phyloP scores from a whole-genome alignment of 2,113 vertebrate species.

The Mastomys natalensis region DNA sequence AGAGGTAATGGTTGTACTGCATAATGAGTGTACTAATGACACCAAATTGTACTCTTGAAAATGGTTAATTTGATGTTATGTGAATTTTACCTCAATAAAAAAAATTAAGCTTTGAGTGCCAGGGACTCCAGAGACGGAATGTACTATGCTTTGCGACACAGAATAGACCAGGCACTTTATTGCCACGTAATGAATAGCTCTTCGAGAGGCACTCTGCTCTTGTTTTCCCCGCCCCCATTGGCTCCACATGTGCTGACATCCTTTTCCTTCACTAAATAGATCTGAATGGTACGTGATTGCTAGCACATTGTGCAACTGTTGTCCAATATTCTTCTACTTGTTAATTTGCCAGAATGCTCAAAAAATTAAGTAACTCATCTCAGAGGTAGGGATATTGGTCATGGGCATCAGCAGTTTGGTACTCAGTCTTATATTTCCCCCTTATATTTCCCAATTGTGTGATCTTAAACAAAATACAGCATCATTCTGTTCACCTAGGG shows the following conservation, averaged over 20 bases:
- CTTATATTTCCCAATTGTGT: not conserved
- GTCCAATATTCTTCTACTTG: conserved; percentile 15
- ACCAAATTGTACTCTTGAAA: conserved; percentile 46
- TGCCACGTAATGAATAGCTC: conserved; percentile 64
- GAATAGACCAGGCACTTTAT: conserved; percentile 33
- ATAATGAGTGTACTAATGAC: not conserved
- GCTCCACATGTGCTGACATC: conserved; percentile 32
- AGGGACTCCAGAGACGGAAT: conserved; percentile 44
- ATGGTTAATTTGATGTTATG: conserved; percentile 46
- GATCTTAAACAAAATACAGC: not conserved
- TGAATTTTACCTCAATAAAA: conserved; percentile 60
- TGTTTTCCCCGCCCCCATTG: not conserved
- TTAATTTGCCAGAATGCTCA: conserved; percentile 2
- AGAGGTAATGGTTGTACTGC: not conserved
- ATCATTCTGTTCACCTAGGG: not conserved
- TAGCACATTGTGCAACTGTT: not conserved
- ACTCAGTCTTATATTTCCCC: not conserved
- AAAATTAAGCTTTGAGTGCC: conserved; percentile 49
- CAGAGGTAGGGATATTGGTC: not conserved
- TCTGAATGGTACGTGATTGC: conserved; percentile 44
- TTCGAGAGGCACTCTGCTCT: not conserved
- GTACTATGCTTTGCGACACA: not conserved
- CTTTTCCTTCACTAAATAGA: conserved; percentile 32
- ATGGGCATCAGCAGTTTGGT: not conserved
- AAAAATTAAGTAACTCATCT: not conserved